Percentiles rank a stretch among this genome's conserved stretches.
Conservation (phyloP, 2,113 vertebrate genomes). For the Lophochroa leadbeateri region DNA sequence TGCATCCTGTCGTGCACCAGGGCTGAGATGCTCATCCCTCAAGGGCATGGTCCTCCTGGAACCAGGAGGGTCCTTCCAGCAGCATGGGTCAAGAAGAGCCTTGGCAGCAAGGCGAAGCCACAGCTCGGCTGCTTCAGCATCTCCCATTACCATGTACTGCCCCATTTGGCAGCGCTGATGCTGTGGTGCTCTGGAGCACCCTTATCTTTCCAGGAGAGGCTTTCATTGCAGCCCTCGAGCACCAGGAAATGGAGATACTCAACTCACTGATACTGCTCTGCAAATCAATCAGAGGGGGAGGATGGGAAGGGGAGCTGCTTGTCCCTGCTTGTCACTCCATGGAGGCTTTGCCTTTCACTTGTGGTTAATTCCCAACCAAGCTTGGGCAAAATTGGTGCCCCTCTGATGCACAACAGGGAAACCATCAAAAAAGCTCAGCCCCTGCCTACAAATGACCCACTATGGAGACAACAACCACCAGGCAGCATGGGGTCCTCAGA, state of each 20-base stretch:
- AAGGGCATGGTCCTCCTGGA: background rate
- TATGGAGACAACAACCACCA: too few relatives aligned
- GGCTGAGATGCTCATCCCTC: background rate
- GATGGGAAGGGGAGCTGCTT: background rate
- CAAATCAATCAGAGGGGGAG: background rate
- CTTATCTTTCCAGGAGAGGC: slow-evolving; percentile 13
- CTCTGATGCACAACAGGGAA: background rate
- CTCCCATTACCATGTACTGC: background rate
- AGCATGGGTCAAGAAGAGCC: background rate
- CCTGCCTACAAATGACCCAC: background rate
- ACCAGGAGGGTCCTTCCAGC: background rate
- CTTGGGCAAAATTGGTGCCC: background rate
- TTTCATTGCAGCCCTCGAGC: background rate
- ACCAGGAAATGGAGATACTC: background rate
- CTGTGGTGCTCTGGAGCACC: slow-evolving; percentile 11
- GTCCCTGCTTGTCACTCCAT: background rate
- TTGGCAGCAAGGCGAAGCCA: rapidly evolving
- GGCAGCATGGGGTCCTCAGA: background rate
- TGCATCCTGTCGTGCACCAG: background rate
- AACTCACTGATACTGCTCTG: background rate
- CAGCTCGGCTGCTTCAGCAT: background rate
- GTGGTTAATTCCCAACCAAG: background rate
- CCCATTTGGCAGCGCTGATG: background rate
- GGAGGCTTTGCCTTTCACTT: background rate
- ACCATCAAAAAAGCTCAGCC: background rate